These are phyloP conservation scores for Ciconia boyciana DNA, from an alignment of 2,113 vertebrate species.

Conservation along the genomic window DNA sequence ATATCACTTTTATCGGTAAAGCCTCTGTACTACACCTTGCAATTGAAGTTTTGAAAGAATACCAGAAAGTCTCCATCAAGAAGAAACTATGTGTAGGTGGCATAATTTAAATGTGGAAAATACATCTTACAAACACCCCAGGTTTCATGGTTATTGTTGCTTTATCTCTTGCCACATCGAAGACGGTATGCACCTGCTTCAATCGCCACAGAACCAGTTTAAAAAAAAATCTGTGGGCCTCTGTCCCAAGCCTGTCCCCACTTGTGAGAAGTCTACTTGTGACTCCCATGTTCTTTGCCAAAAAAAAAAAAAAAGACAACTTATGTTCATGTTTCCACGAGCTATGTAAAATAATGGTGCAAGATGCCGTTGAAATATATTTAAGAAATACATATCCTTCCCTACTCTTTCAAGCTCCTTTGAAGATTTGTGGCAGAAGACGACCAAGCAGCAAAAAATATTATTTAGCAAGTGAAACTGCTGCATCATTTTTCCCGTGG, in stretches of 20 bases:
- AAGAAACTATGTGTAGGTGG: accelerated
- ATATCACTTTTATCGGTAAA: accelerated
- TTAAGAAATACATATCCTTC: background rate
- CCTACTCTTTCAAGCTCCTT: background rate
- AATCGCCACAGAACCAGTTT: accelerated
- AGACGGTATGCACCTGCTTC: background rate
- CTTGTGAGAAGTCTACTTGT: background rate
- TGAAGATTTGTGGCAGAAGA: background rate
- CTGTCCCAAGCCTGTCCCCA: background rate
- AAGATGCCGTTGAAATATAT: accelerated
- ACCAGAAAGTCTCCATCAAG: background rate
- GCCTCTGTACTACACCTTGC: background rate
- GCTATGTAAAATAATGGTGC: background rate
- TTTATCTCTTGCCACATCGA: background rate
- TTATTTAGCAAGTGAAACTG: background rate
- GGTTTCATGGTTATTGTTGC: too few relatives aligned
- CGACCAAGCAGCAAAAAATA: background rate
- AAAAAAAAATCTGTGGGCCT: too few relatives aligned
- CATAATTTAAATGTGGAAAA: background rate
- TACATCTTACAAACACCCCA: background rate
- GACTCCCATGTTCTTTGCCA: background rate
- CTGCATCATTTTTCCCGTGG: background rate
- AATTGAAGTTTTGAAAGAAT: background rate
- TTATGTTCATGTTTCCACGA: background rate
- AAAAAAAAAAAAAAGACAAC: background rate